Percentiles rank a stretch among this genome's conserved stretches.
These are phyloP conservation scores for Eubasilissa regina DNA, from an alignment of 1,140 invertebrate genomes.

Conservation along the genomic window DNA sequence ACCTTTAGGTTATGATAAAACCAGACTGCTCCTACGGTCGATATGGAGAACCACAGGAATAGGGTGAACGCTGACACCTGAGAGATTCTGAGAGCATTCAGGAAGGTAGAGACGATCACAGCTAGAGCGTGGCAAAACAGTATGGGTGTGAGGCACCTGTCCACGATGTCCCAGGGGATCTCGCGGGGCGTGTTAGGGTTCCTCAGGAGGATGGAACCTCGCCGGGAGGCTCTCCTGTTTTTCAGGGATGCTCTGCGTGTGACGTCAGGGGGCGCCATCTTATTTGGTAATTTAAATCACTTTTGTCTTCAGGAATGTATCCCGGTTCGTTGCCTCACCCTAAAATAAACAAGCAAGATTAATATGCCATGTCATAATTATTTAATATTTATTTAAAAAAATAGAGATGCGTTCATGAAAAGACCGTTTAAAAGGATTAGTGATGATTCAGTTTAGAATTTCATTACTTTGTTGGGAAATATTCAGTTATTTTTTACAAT, in stretches of 20 bases:
- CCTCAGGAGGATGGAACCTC: conserved; percentile 67
- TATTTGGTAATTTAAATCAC: conserved; percentile 35
- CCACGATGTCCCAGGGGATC: conserved; percentile 84
- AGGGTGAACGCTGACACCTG: conserved; percentile 82
- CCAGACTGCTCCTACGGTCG: conserved; percentile 80
- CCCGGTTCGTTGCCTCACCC: not conserved
- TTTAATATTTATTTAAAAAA: not conserved
- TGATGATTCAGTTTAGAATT: not conserved
- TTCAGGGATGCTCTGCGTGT: conserved; percentile 70
- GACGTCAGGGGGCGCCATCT: conserved; percentile 70
- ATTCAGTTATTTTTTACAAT: too few relatives aligned
- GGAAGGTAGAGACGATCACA: conserved; percentile 79
- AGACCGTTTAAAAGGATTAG: not conserved
- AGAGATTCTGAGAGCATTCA: conserved; percentile 81
- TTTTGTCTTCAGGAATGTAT: conserved; percentile 19
- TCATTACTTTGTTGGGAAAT: too few relatives aligned
- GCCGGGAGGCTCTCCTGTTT: conserved; percentile 67
- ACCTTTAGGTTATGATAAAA: conserved; percentile 89
- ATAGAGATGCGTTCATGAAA: not conserved
- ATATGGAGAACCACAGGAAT: conserved; percentile 81
- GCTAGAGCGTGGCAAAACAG: conserved; percentile 84
- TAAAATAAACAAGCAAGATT: not conserved
- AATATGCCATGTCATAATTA: not conserved
- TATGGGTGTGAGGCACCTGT: conserved; percentile 82
- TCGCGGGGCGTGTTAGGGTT: conserved; percentile 68